phyloP scores from a whole-genome alignment of 2,888 invertebrate genomes.

The Ommatoiulus sabulosus region DNA sequence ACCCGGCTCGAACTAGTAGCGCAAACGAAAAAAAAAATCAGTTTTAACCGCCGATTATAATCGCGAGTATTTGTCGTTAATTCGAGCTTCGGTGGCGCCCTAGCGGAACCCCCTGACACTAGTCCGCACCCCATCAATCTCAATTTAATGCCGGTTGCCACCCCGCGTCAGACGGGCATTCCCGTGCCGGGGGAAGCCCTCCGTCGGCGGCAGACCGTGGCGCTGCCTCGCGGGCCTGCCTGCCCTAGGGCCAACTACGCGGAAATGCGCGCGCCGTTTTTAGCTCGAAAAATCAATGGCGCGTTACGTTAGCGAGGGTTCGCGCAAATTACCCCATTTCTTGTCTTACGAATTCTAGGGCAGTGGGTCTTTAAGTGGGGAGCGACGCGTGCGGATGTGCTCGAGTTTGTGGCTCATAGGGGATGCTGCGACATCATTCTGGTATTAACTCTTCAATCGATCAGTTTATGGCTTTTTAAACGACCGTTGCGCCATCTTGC shows the following conservation, averaged over 20 bases:
- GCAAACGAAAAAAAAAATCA: background rate
- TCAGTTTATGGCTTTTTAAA: too few relatives aligned
- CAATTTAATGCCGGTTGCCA: background rate
- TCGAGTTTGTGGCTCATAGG: background rate
- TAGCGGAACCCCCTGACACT: background rate
- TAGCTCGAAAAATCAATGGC: conserved; percentile 29
- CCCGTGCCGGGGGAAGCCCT: background rate
- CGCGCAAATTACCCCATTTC: conserved; percentile 20
- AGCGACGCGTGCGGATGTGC: background rate
- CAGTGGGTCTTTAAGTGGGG: conserved; percentile 21
- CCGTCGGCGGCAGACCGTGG: conserved; percentile 36
- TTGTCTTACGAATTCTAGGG: conserved; percentile 26
- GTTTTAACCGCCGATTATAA: background rate
- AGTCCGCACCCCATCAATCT: background rate
- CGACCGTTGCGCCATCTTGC: background rate
- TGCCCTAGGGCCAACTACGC: background rate
- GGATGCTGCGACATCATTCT: background rate
- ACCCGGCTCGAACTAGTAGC: background rate
- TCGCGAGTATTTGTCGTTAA: background rate
- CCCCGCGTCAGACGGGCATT: background rate
- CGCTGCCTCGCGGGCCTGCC: background rate
- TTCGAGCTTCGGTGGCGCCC: background rate
- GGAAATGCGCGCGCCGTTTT: background rate
- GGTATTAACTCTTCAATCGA: too few relatives aligned
- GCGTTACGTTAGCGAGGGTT: background rate